phyloP scores from a whole-genome alignment of 2,888 invertebrate genomes.

The Macroteleia sp. region DNA sequence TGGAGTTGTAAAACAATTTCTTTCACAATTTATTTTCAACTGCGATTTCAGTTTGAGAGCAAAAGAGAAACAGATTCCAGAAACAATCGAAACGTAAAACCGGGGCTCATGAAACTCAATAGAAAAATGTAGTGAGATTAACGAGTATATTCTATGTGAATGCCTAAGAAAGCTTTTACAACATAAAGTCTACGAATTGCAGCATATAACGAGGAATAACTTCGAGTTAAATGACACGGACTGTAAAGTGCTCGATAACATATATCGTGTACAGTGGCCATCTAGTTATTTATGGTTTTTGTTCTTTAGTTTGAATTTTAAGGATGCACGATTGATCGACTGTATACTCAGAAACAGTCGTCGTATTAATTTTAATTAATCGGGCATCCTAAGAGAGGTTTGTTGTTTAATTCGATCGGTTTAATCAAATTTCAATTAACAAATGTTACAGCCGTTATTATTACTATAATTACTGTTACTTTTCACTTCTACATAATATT shows the following conservation, averaged over 20 bases:
- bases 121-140: conserved; percentile 57
- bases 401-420: too few species aligned
- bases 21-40: not conserved
- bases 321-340: too few species aligned
- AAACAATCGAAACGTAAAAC: conserved; percentile 6
- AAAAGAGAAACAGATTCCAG: not conserved
- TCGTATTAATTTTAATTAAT: too few species aligned
- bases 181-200: conserved; percentile 58
- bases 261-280: conserved; percentile 77
- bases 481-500: too few species aligned
- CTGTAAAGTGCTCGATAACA: conserved; percentile 48
- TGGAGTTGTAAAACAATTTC: too few species aligned
- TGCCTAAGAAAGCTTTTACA: conserved; percentile 53
- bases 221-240: conserved; percentile 36
- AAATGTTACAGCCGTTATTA: too few species aligned
- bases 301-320: too few species aligned
- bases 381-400: too few species aligned
- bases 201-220: conserved; percentile 19
- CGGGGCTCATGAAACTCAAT: conserved; percentile 12
- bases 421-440: too few species aligned
- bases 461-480: too few species aligned
- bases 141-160: conserved; percentile 49
- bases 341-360: too few species aligned
- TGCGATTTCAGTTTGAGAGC: not conserved
- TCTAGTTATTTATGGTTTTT: too few species aligned